Evolutionary conservation across 2,888 invertebrate genomes (phyloP).

Genomic region (Drosophila imparisetae): DNA sequence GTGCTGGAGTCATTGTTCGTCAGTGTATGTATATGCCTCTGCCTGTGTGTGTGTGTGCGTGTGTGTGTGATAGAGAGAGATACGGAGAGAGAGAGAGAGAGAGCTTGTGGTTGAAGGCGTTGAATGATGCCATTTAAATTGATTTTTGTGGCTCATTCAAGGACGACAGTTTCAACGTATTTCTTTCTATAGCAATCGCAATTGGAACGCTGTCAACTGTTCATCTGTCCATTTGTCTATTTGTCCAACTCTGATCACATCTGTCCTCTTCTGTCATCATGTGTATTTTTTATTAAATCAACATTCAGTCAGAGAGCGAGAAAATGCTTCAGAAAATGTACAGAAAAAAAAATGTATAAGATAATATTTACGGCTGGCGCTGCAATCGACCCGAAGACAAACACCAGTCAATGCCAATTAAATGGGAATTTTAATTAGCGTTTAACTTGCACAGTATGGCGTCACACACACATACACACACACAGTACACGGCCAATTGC

Average conservation of each 20-base stretch:
- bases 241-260: slow-evolving; percentile 4
- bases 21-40: slow-evolving; percentile 7
- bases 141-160: slow-evolving; percentile 69
- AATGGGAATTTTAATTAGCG: slow-evolving; percentile 82
- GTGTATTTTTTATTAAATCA: slow-evolving; percentile 78
- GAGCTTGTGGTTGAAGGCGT: slow-evolving; percentile 67
- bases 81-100: background rate
- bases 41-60: slow-evolving; percentile 3
- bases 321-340: slow-evolving; percentile 11
- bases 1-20: slow-evolving; percentile 36
- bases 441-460: slow-evolving; percentile 65
- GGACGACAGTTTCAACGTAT: slow-evolving; percentile 27
- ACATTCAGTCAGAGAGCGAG: slow-evolving; percentile 54
- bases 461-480: slow-evolving; percentile 39
- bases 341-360: slow-evolving; percentile 18
- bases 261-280: slow-evolving; percentile 21
- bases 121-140: slow-evolving; percentile 78
- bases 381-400: slow-evolving; percentile 75
- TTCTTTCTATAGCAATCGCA: slow-evolving; percentile 35
- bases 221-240: slow-evolving; percentile 12
- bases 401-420: slow-evolving; percentile 77
- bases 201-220: slow-evolving; percentile 15
- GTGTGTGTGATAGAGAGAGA: no score
- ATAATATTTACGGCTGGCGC: slow-evolving; percentile 21
- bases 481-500: slow-evolving; percentile 4